Evolutionary conservation across 2,888 invertebrate species (phyloP), one percentile per base, ranked within the genome.

Genomic region (Dione vanillae): DNA sequence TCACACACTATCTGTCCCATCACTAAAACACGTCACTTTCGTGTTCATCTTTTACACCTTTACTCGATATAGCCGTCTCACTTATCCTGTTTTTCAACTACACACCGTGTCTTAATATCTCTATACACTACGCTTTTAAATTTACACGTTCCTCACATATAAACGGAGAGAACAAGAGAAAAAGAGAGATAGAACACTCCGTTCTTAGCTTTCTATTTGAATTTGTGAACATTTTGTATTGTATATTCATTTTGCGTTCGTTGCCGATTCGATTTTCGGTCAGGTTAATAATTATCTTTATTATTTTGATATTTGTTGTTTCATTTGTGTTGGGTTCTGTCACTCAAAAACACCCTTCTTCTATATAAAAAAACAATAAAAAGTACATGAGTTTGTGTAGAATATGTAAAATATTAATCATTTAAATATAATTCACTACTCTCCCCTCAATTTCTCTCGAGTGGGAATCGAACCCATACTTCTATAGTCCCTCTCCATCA

Each of bases 21-120:
- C 90, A 83, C 90, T 90, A 88, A 82, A 84, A 74, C 79, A 77
- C 83, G 89, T 91, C 92, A 91, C 89, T 89, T 92, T 89, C 85
- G 91, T 91, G 90, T 87, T 88, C 91, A 90, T 91, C 91, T 91
- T 82, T 92, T 91, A 91, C 92, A 92, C 92, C 92, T 91, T 85
- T 85, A 83, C 77, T 79, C 77, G 77, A 77, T 79, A 75, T 76
- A 51, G 67, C 82, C 73, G 70, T 86, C 86, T 80, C 83, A 58
- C 62, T 76, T 75, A 45, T 70, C 54, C 70, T 51, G 71, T 66
- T 71, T 80, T 84, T 79, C 62, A 79, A 72, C 81, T 65, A 41
- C 67, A 51, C 66, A 49, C 69, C 49, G 70, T 69, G 73, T 65
- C 37, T 58, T 54, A 37, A 52, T 51, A 65, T 49, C 41, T 64